phyloP scores from a whole-genome alignment of 2,797 vertebrate species.

The Danio choprae region DNA sequence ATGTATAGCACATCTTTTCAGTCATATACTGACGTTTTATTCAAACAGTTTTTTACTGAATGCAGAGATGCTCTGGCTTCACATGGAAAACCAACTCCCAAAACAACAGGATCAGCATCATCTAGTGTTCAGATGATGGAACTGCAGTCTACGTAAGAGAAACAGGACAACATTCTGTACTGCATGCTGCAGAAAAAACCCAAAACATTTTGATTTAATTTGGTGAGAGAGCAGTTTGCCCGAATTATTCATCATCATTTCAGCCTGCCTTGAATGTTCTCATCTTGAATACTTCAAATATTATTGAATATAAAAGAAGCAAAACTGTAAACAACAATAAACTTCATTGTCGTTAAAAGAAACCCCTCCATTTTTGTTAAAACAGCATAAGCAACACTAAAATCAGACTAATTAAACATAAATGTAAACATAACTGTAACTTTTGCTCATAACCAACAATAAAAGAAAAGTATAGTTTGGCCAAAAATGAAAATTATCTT shows the following conservation, averaged over 20 bases:
- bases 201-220: not conserved
- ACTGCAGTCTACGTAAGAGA: constrained; percentile 22
- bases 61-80: not conserved
- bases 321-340: not conserved
- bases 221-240: not conserved
- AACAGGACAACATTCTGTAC: not conserved
- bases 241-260: not conserved
- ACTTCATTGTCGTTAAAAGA: not conserved
- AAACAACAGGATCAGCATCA: constrained; percentile 54
- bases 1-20: constrained; percentile 18
- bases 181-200: not conserved
- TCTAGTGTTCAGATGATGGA: constrained; percentile 55
- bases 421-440: not conserved
- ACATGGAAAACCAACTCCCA: not conserved
- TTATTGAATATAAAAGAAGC: not conserved
- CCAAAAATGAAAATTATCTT: no score
- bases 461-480: no score
- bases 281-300: not conserved
- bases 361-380: not conserved
- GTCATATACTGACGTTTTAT: not conserved
- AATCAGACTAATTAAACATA: not conserved
- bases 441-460: not conserved
- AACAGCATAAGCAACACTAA: not conserved
- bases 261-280: not conserved
- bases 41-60: constrained; percentile 18